These are phyloP conservation scores for Siphamia tubifer DNA, from an alignment of 2,113 vertebrate species.

Conservation along the genomic window DNA sequence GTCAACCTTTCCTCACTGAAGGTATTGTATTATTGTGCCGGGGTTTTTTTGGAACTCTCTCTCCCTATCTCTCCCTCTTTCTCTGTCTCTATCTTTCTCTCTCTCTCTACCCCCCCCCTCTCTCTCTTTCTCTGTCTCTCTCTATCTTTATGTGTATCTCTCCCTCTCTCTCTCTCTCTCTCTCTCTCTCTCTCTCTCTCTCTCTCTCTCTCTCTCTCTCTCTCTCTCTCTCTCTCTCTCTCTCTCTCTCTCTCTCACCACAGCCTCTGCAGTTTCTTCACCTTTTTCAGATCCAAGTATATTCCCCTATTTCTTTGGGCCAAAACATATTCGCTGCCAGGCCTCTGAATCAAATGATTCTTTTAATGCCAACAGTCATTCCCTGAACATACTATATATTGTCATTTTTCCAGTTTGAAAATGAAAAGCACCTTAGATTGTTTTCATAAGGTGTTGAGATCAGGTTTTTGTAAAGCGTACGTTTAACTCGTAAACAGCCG, in stretches of 20 bases:
- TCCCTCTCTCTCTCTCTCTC: too few species aligned
- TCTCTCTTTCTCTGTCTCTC: too few species aligned
- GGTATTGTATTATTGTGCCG: neutral
- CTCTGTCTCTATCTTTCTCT: too few species aligned
- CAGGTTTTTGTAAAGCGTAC: neutral
- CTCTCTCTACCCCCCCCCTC: too few species aligned
- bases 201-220: too few species aligned
- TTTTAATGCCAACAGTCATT: slow-evolving; percentile 25
- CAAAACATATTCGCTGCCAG: neutral
- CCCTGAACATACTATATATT: neutral
- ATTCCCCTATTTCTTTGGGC: neutral
- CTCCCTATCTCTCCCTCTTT: too few species aligned
- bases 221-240: too few species aligned
- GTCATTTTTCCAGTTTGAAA: neutral
- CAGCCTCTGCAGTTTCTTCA: neutral
- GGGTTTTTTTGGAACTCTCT: neutral
- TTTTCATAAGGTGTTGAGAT: neutral
- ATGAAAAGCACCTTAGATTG: neutral
- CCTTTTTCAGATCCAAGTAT: neutral
- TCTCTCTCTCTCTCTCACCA: too few species aligned
- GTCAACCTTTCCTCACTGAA: too few species aligned
- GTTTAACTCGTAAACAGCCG: too few species aligned
- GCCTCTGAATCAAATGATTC: neutral
- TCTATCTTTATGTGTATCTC: too few species aligned
- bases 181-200: too few species aligned